Evolutionary conservation across 1,140 invertebrate genomes (phyloP).

Genomic region (Gryon sp.): DNA sequence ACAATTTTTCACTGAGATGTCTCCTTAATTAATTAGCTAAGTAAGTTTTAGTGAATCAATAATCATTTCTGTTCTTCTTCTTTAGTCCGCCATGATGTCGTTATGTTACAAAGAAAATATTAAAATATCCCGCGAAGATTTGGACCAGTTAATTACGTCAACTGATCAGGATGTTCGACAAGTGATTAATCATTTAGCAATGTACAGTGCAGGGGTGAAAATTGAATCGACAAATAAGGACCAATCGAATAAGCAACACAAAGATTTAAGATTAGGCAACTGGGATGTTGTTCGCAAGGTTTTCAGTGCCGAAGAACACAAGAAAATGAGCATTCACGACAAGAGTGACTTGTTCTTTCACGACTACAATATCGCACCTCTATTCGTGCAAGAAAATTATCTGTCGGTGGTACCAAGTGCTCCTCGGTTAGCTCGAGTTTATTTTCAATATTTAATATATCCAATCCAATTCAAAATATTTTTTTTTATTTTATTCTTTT

Average conservation of each 20-base stretch:
- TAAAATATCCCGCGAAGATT: conserved; percentile 86
- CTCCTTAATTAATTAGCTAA: too few species aligned
- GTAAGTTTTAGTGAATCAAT: background rate
- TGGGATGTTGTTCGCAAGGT: conserved; percentile 97
- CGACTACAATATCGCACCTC: conserved; percentile 95
- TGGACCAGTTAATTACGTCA: conserved; percentile 91
- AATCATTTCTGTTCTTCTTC: conserved; percentile 32
- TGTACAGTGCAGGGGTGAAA: conserved; percentile 86
- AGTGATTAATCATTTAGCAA: conserved; percentile 91
- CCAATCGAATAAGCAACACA: conserved; percentile 81
- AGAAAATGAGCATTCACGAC: conserved; percentile 89
- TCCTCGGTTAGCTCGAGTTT: conserved; percentile 83
- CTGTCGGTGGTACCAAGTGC: conserved; percentile 85
- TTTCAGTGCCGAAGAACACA: conserved; percentile 90
- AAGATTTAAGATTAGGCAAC: conserved; percentile 93
- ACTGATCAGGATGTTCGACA: conserved; percentile 97
- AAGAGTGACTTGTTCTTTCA: conserved; percentile 97
- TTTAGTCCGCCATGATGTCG: conserved; percentile 90
- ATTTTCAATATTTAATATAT: background rate
- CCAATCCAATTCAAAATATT: too few species aligned
- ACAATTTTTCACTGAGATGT: background rate
- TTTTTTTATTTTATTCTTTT: conserved; percentile 4
- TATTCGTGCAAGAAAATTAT: conserved; percentile 99
- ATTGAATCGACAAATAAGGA: conserved; percentile 76
- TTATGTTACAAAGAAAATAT: conserved; percentile 96